Evolutionary conservation across 2,797 vertebrate genomes (phyloP), one percentile per base, ranked within the genome.

Genomic region (Microcaecilia unicolor): DNA sequence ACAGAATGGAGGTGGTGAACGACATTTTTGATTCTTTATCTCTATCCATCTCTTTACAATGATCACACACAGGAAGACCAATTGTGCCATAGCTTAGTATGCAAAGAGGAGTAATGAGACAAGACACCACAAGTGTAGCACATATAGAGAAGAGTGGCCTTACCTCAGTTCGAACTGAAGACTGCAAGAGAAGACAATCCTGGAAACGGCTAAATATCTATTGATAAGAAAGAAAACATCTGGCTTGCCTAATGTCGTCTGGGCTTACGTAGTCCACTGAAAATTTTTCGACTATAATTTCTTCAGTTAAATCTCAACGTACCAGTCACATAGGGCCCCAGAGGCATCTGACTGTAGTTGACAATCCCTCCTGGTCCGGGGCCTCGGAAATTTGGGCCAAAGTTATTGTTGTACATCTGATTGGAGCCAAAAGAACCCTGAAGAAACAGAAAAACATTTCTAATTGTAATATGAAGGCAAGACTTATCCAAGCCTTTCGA

Each of bases 311-410:
- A 15, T 5, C n/a, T 14, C 1, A 0, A 58, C 88, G 76, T 77
- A 98, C 95, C 91, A 1, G 93, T 95, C 76, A 98, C 91, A 0
- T 98, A 99, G 2, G 94, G 95, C 40, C 95, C 95, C 43, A 97
- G 80, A 42, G 95, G 94, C 95, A 99, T 99, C 87, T 99, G 95
- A 40, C 88, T 99, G 78, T 97, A 99, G 84, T 96, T 99, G 61
- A 99, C 88, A 67, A 98, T 86, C 32, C 88, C 82, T 7, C 91
- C 90, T 1, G 90, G 88, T 12, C 88, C 92, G 0, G 91, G 89
- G 22, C 91, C 90, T 51, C 92, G 80, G 78, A 94, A 95, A 15
- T 81, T 91, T n/a, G 88, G 80, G 22, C 85, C 90, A 3, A 95
- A 98, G 63, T 71, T 81, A 71, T 69, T 85, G 79, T 74, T 87